Conservation (phyloP, 2,113 vertebrate species). For the Willisornis vidua region DNA sequence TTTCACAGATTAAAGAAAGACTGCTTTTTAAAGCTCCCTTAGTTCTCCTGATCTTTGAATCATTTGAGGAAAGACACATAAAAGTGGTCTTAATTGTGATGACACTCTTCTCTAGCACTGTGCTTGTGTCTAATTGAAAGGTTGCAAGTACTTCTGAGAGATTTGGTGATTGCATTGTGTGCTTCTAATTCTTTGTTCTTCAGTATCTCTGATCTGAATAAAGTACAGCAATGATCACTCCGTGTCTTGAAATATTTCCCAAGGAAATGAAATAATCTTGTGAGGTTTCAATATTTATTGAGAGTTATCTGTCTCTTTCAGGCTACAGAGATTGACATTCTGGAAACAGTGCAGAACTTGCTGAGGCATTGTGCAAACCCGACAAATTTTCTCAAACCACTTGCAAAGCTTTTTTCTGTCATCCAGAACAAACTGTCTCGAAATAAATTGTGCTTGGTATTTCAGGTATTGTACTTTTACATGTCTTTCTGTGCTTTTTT, state of each 20-base stretch:
- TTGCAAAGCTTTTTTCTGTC: conserved; percentile 89
- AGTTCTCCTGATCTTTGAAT: not conserved
- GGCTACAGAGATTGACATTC: conserved; percentile 91
- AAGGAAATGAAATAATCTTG: not conserved
- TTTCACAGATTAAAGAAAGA: not conserved
- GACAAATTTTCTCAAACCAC: conserved; percentile 84
- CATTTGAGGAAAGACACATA: not conserved
- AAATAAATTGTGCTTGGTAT: conserved; percentile 85
- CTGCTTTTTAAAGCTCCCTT: not conserved
- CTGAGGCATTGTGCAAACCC: conserved; percentile 84
- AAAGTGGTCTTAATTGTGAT: not conserved
- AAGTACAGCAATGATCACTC: not conserved
- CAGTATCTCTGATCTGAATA: not conserved
- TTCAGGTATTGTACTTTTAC: conserved; percentile 81
- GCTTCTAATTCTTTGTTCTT: not conserved
- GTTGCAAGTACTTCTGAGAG: not conserved
- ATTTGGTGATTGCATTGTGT: not conserved
- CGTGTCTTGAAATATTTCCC: not conserved
- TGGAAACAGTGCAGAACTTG: conserved; percentile 92
- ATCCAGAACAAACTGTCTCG: conserved; percentile 88
- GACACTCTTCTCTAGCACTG: not conserved
- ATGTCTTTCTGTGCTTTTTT: not conserved
- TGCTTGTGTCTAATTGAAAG: conserved; percentile 6
- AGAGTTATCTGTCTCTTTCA: conserved; percentile 52
- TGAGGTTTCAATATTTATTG: not conserved